A percentile compares a stretch with the other conserved stretches of the same genome.
Evolutionary conservation across 2,888 invertebrate species (phyloP).

Genomic region (Drosophila parthenogenetica): DNA sequence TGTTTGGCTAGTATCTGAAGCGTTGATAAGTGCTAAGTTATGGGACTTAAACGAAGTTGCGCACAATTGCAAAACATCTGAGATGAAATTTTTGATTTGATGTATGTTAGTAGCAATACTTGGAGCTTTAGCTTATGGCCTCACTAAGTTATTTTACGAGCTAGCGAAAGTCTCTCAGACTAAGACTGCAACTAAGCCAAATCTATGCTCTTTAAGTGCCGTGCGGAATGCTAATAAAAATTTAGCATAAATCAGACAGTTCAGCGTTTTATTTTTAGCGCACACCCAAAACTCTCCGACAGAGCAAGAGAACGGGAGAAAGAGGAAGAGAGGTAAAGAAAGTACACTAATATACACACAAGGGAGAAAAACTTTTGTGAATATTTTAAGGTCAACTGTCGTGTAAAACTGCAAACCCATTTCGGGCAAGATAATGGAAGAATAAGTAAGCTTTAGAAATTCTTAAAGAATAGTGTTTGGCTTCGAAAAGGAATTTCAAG

Average conservation of each 20-base stretch:
- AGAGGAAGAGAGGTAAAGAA: too few relatives aligned
- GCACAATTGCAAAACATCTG: conserved; percentile 51
- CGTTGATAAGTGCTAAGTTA: conserved; percentile 65
- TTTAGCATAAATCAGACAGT: conserved; percentile 42
- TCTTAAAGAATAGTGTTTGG: not conserved
- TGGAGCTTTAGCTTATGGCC: not conserved
- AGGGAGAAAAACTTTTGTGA: conserved; percentile 16
- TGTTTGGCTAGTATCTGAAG: conserved; percentile 63
- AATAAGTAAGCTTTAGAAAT: conserved; percentile 8
- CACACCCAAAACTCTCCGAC: not conserved
- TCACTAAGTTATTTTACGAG: conserved; percentile 26
- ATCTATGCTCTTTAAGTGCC: conserved; percentile 43
- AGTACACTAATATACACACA: not conserved
- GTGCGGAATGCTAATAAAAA: conserved; percentile 37
- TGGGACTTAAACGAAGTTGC: conserved; percentile 55
- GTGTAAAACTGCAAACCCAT: conserved; percentile 8
- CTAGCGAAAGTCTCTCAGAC: conserved; percentile 39
- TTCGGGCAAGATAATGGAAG: conserved; percentile 10
- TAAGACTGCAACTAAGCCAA: conserved; percentile 17
- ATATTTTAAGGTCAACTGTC: conserved; percentile 21
- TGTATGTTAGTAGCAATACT: conserved; percentile 19
- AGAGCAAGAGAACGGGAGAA: too few relatives aligned
- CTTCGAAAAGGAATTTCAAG: not conserved
- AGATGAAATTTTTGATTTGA: conserved; percentile 15
- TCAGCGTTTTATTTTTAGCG: conserved; percentile 5